A percentile compares a stretch with the other conserved stretches of the same genome.
phyloP scores from a whole-genome alignment of 2,797 vertebrate genomes.

The Parotocinclus haroldoi region DNA sequence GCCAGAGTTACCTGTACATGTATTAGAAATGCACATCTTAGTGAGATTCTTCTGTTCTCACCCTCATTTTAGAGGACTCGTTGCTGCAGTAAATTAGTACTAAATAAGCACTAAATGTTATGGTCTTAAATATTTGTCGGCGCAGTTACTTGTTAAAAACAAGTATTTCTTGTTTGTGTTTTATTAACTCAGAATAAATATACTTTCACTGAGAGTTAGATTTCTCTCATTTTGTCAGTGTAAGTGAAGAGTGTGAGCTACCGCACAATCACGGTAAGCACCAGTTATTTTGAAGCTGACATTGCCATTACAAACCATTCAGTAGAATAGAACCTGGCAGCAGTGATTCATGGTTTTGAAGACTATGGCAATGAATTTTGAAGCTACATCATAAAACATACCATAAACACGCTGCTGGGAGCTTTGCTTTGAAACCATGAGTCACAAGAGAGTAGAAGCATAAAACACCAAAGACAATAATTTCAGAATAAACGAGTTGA shows the following conservation, averaged over 20 bases:
- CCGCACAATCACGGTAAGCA: too few species aligned
- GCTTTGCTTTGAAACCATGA: conserved; percentile 40
- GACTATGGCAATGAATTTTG: conserved; percentile 37
- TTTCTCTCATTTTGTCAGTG: too few species aligned
- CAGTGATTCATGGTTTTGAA: conserved; percentile 31
- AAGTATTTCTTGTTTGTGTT: too few species aligned
- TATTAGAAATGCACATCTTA: not conserved
- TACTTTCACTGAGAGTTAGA: too few species aligned
- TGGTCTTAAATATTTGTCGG: too few species aligned
- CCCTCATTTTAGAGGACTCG: conserved; percentile 6
- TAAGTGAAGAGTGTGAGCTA: too few species aligned
- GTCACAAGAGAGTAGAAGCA: conserved; percentile 34
- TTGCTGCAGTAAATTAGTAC: not conserved
- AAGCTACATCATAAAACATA: conserved; percentile 42
- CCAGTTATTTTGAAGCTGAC: not conserved
- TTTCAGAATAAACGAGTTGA: conserved; percentile 53
- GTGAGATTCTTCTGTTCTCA: conserved; percentile 14
- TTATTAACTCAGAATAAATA: too few species aligned
- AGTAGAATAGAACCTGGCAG: conserved; percentile 10
- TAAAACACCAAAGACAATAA: conserved; percentile 49
- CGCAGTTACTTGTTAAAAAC: too few species aligned
- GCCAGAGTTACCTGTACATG: conserved; percentile 3
- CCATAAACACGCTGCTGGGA: conserved; percentile 37
- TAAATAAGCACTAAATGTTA: too few species aligned
- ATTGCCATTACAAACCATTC: not conserved